Conservation (phyloP, 1,140 invertebrate genomes). For the Cardiocondyla obscurior region DNA sequence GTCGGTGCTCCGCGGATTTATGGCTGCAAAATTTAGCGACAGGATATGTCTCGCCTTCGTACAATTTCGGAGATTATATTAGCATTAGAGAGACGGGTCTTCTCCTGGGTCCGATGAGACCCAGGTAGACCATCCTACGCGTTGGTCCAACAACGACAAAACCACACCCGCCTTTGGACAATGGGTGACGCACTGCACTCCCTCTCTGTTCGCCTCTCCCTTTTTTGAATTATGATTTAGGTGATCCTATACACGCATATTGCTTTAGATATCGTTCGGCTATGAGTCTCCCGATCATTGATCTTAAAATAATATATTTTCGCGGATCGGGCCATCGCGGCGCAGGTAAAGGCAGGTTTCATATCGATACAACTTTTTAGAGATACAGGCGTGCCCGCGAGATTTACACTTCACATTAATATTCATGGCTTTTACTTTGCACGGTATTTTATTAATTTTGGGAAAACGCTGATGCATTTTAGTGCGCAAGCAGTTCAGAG, state of each 20-base stretch:
- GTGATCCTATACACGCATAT: slow-evolving; percentile 36
- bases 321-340: slow-evolving; percentile 17
- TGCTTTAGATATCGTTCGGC: slow-evolving; percentile 58
- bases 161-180: slow-evolving; percentile 74
- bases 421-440: slow-evolving; percentile 23
- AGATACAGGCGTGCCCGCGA: slow-evolving; percentile 4
- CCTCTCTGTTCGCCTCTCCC: slow-evolving; percentile 50
- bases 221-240: slow-evolving; percentile 72
- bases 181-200: slow-evolving; percentile 69
- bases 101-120: slow-evolving; percentile 50
- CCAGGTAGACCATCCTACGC: slow-evolving; percentile 74
- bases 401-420: slow-evolving; percentile 41
- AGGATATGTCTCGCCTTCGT: slow-evolving; percentile 69
- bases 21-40: slow-evolving; percentile 64
- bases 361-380: slow-evolving; percentile 30
- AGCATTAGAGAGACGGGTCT: slow-evolving; percentile 70
- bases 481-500: not conserved
- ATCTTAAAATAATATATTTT: slow-evolving; percentile 37
- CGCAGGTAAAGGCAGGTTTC: slow-evolving; percentile 12
- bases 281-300: slow-evolving; percentile 46
- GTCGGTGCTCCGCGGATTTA: slow-evolving; percentile 63
- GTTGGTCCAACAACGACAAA: slow-evolving; percentile 71
- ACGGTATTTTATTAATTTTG: slow-evolving; percentile 21
- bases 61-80: slow-evolving; percentile 73
- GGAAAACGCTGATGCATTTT: slow-evolving; percentile 7